These are phyloP conservation scores for Antechinus stuartii DNA, from an alignment of 2,113 vertebrate genomes.

Conservation along the genomic window DNA sequence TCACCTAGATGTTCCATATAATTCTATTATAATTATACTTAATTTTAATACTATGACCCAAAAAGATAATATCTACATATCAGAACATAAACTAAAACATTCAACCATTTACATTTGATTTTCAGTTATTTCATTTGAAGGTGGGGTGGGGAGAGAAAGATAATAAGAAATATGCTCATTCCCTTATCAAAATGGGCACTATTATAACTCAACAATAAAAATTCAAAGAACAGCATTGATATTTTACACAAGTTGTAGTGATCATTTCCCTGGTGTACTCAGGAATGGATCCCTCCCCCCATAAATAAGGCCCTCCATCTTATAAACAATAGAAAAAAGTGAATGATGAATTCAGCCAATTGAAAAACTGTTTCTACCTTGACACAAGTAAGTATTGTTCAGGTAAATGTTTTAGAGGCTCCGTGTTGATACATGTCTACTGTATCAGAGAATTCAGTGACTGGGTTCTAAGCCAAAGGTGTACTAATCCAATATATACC, in stretches of 20 bases:
- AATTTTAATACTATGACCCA: not conserved
- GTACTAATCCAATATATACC: not conserved
- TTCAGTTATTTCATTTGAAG: not conserved
- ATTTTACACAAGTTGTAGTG: not conserved
- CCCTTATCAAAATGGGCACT: not conserved
- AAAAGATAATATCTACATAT: not conserved
- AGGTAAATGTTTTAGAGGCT: not conserved
- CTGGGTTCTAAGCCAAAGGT: not conserved
- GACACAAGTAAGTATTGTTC: not conserved
- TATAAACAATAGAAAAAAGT: not conserved
- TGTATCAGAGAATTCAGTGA: conserved; percentile 9
- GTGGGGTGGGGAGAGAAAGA: not conserved
- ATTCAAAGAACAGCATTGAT: not conserved
- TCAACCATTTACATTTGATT: not conserved
- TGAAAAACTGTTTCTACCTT: not conserved
- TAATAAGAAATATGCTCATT: not conserved
- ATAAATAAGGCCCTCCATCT: not conserved
- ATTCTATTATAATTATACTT: not conserved
- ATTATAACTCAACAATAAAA: not conserved
- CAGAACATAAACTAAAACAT: not conserved
- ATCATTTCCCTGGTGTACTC: not conserved
- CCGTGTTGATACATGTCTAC: not conserved
- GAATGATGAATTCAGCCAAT: not conserved
- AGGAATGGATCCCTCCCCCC: not conserved
- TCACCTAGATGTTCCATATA: not conserved